Conservation (phyloP, 1,140 invertebrate species). For the Leptopilina boulardi region DNA sequence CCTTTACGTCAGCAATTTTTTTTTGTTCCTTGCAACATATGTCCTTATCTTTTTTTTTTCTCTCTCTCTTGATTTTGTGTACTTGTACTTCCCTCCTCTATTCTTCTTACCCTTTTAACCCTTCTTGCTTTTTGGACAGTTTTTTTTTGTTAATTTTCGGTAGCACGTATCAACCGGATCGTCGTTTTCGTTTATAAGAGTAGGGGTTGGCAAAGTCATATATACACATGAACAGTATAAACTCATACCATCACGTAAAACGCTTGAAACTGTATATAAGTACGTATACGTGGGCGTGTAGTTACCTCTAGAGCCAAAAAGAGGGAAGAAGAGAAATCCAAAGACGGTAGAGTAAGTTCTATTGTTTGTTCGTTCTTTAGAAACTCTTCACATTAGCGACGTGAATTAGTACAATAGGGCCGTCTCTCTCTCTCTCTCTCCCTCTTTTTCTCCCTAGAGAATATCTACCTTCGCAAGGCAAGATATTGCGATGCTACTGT, state of each 20-base stretch:
- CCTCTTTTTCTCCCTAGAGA: neutral
- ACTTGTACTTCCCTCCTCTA: neutral
- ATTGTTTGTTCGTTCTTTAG: conserved; percentile 62
- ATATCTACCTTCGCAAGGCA: neutral
- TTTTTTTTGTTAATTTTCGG: neutral
- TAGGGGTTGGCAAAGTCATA: conserved; percentile 21
- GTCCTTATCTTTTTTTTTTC: neutral
- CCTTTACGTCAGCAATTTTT: neutral
- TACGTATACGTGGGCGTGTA: conserved; percentile 33
- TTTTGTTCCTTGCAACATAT: neutral
- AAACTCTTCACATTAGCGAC: conserved; percentile 56
- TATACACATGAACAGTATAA: neutral
- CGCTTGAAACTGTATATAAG: conserved; percentile 5
- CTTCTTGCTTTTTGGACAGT: neutral
- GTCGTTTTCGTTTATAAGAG: conserved; percentile 14
- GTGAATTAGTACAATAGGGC: conserved; percentile 56
- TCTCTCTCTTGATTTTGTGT: neutral
- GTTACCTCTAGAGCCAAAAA: conserved; percentile 24
- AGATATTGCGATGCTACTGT: neutral
- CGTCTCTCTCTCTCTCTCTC: conserved; percentile 11
- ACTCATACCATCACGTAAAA: neutral
- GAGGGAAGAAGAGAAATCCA: conserved; percentile 36
- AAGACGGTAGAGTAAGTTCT: conserved; percentile 38
- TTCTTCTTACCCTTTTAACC: neutral
- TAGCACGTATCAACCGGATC: conserved; percentile 15